These are phyloP conservation scores for Serranus cabrilla DNA, from an alignment of 2,797 vertebrate genomes.

Conservation along the genomic window DNA sequence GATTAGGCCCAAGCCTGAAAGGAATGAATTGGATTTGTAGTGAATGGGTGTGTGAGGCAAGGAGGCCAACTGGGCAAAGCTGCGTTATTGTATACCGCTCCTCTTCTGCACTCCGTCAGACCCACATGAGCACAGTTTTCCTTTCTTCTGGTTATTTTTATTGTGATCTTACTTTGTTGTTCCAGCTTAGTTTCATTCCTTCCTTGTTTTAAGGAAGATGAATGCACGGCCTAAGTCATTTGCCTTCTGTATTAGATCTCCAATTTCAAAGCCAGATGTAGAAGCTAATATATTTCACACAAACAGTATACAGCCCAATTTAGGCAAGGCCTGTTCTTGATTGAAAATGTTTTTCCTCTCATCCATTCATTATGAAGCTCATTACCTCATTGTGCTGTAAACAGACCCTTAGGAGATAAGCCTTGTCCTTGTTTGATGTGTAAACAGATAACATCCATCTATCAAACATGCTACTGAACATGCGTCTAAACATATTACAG, in stretches of 20 bases:
- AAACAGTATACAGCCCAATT: slow-evolving; percentile 52
- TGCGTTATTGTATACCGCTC: background rate
- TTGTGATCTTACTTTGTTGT: background rate
- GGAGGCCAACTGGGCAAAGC: slow-evolving; percentile 6
- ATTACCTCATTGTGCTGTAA: slow-evolving; percentile 71
- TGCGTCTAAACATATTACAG: slow-evolving; percentile 35
- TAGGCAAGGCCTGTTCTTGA: slow-evolving; percentile 58
- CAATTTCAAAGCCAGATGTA: slow-evolving; percentile 68
- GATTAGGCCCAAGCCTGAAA: slow-evolving; percentile 44
- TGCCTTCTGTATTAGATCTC: slow-evolving; percentile 44
- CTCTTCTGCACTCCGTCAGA: slow-evolving; percentile 6
- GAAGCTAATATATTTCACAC: slow-evolving; percentile 51
- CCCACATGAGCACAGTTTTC: background rate
- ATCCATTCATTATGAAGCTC: slow-evolving; percentile 71
- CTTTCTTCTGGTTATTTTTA: background rate
- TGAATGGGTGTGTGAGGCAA: slow-evolving; percentile 39
- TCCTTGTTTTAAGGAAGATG: background rate
- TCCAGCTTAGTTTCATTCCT: background rate
- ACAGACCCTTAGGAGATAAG: slow-evolving; percentile 74
- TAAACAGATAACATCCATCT: slow-evolving; percentile 69
- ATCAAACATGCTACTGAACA: slow-evolving; percentile 47
- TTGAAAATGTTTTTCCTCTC: slow-evolving; percentile 70
- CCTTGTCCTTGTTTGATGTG: slow-evolving; percentile 65
- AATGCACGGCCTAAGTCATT: background rate
- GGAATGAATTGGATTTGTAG: slow-evolving; percentile 49